Base-by-base conservation (phyloP, 2,888 invertebrate genomes). In the Oxytorus armatus region DNA sequence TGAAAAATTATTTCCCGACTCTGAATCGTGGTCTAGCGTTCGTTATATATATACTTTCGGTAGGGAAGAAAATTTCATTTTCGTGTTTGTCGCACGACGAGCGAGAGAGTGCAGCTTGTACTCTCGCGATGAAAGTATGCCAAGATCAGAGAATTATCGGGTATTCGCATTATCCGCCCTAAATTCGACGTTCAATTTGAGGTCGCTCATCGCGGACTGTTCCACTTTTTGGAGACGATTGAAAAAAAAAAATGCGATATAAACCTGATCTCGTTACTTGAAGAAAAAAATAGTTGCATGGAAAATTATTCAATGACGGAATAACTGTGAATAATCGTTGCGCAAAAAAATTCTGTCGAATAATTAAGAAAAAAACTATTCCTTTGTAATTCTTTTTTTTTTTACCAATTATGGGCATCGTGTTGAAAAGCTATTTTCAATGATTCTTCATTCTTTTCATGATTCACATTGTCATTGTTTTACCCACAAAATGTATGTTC, bases 11-110 rank as follows among this genome's bases (percentile, higher is more conserved):
- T 33, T 47, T 29, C 49, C 25, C 29, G 47, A 49, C 57, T 25
- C 18, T 44, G 21, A 55, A 21, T 39, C 49, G 68, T 68, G 53
- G 25, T 14, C 33, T 10, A 36, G 36, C n/a, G 23, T 42, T 23
- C 18, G 11, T 55, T 63, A n/a, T n/a, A n/a, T n/a, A n/a, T 66
- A 57, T 72, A 51, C 51, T 59, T 66, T 70, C 70, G 65, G 66
- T 53, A 63, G 65, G 55, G 39, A 55, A 25, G 29, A 23, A 55
- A 36, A 39, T 53, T 44, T 53, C 25, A 11, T 42, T 77, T 69
- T 42, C 29, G 65, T 68, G n/a, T 14, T 53, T 68, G 36, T 68
- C 23, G 53, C 68, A 68, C 68, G 44, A 68, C 68, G 44, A 63
- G 21, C 25, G 14, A 10, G n/a, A 53, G 68, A 25, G 23, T 36